Conservation (phyloP, 2,113 vertebrate species). For the Triplophysa siluroides region DNA sequence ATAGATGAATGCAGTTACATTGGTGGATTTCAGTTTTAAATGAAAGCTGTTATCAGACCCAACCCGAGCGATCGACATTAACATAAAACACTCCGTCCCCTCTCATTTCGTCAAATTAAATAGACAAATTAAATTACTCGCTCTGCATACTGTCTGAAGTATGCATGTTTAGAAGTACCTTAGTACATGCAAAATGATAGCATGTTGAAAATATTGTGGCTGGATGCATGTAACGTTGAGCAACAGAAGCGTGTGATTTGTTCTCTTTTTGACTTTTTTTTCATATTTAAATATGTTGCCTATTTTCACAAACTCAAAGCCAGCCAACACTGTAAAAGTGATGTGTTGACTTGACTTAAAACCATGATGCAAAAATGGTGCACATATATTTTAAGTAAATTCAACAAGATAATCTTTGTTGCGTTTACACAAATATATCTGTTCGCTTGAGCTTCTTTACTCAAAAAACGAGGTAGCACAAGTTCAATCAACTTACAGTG, state of each 20-base stretch:
- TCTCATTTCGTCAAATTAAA: slow-evolving; percentile 76
- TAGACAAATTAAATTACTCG: slow-evolving; percentile 75
- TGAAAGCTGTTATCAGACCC: slow-evolving; percentile 65
- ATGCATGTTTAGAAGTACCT: neutral
- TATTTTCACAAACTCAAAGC: neutral
- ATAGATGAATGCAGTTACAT: slow-evolving; percentile 43
- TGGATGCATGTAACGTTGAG: neutral
- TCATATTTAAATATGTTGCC: neutral
- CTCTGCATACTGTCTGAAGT: slow-evolving; percentile 20
- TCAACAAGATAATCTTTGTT: too few relatives aligned
- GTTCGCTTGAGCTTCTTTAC: too few relatives aligned
- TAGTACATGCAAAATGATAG: neutral
- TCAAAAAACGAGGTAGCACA: too few relatives aligned
- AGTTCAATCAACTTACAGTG: too few relatives aligned
- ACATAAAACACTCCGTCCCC: slow-evolving; percentile 71
- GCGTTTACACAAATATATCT: too few relatives aligned
- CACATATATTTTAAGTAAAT: too few relatives aligned
- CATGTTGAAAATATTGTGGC: neutral
- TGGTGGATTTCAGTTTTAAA: slow-evolving; percentile 66
- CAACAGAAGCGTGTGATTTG: neutral
- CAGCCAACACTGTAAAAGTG: too few relatives aligned
- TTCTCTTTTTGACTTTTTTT: neutral
- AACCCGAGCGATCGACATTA: slow-evolving; percentile 67
- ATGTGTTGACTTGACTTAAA: too few relatives aligned
- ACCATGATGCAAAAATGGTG: too few relatives aligned